Percentiles rank a stretch among this genome's conserved stretches.
These are phyloP conservation scores for Bombus sylvicola DNA, from an alignment of 1,140 invertebrate species.

Conservation along the genomic window DNA sequence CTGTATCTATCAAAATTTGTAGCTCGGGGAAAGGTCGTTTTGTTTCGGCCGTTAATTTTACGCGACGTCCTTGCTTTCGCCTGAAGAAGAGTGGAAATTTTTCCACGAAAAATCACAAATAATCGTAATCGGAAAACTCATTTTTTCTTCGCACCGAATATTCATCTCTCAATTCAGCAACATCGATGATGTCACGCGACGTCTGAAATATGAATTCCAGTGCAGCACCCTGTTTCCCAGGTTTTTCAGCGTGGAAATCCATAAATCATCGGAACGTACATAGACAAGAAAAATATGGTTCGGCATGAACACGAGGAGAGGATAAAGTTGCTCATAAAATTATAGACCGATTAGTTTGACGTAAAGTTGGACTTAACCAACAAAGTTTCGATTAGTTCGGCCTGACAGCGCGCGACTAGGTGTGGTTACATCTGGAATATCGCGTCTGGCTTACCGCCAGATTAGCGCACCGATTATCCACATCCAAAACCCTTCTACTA, in stretches of 20 bases:
- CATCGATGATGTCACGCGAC: not conserved
- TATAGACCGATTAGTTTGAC: slow-evolving; percentile 30
- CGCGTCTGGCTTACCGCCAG: slow-evolving; percentile 62
- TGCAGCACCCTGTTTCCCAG: no score
- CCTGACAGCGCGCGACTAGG: slow-evolving; percentile 7
- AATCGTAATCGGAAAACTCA: no score
- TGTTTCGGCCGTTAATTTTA: slow-evolving; percentile 27
- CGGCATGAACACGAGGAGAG: not conserved
- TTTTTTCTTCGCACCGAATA: not conserved
- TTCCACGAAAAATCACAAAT: not conserved
- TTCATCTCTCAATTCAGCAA: not conserved
- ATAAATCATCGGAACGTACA: slow-evolving; percentile 8
- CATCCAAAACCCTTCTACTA: slow-evolving; percentile 43
- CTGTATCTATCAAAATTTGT: slow-evolving; percentile 21
- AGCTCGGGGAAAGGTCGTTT: not conserved
- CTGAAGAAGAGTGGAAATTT: no score
- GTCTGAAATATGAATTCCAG: slow-evolving; percentile 24
- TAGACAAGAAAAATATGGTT: slow-evolving; percentile 3
- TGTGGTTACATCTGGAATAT: slow-evolving; percentile 50
- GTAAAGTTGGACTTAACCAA: slow-evolving; percentile 23
- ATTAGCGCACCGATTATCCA: slow-evolving; percentile 64
- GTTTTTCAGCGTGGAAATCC: not conserved
- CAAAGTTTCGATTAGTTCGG: slow-evolving; percentile 34
- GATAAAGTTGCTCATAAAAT: slow-evolving; percentile 18
- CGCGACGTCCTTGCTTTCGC: not conserved